Conservation (phyloP, 2,797 vertebrate species). For the Aplochiton taeniatus region DNA sequence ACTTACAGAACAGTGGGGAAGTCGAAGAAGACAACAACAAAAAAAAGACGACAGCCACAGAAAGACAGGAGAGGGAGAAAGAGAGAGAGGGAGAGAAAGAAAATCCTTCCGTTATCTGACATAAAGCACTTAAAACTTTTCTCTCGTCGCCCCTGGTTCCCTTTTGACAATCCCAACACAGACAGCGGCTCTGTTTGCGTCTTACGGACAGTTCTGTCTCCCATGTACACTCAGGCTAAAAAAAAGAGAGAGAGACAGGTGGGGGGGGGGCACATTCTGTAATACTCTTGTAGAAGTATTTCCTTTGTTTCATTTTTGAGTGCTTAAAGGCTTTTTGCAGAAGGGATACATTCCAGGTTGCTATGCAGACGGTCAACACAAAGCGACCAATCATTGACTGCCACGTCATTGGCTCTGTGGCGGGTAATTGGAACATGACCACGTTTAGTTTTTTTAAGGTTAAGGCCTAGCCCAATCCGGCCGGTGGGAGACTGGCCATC, state of each 20-base stretch:
- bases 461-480: no score
- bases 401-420: no score
- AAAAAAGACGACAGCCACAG: not conserved
- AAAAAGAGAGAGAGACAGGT: conserved; percentile 55
- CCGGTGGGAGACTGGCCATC: no score
- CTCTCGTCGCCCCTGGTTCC: conserved; percentile 71
- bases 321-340: conserved; percentile 39
- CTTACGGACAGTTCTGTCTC: conserved; percentile 47
- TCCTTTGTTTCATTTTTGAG: conserved; percentile 43
- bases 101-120: conserved; percentile 67
- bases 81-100: conserved; percentile 35
- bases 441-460: no score
- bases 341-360: conserved; percentile 31
- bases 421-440: no score
- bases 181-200: conserved; percentile 59
- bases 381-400: conserved; percentile 22
- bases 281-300: conserved; percentile 34
- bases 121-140: conserved; percentile 82
- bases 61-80: conserved; percentile 18
- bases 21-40: conserved; percentile 40
- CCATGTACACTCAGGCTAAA: conserved; percentile 57
- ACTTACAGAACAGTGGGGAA: conserved; percentile 66
- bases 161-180: conserved; percentile 88
- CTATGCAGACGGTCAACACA: conserved; percentile 27
- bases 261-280: conserved; percentile 22